Base-by-base conservation (phyloP, 2,888 invertebrate genomes). In the Drosophila mayaguana region DNA sequence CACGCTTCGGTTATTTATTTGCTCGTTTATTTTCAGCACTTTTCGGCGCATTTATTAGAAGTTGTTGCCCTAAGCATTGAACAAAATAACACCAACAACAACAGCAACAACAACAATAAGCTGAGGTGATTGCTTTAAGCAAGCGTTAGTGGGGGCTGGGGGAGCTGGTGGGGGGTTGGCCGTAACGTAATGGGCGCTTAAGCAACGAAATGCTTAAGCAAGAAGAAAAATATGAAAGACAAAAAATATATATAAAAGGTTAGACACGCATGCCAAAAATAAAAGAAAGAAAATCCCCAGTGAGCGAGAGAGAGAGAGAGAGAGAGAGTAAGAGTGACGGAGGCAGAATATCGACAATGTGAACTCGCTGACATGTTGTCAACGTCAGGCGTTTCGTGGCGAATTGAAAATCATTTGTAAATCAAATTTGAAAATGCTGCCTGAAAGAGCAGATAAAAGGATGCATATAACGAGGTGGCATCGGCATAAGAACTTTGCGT, bases 1-100 rank as follows among this genome's bases (percentile, higher is more conserved):
- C 62, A 53, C 48, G 54, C 63, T 32, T 61, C 43, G 68, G 78
- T 86, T 86, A 83, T 83, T 86, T 83, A 86, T 83, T 86, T 86
- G 83, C 83, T 86, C 84, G 82, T 87, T 87, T 87, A 87, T 83
- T 81, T 81, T 74, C 81, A 81, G 81, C 83, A 84, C 77, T 79
- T 87, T 78, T 75, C 78, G 83, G 62, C 68, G 83, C 83, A 85
- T 82, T 81, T 81, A 81, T 81, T 85, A 84, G 82, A 76, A 84
- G 72, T 72, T 79, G 75, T 75, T 78, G 72, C 72, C 77, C 42
- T 55, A 54, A 79, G 82, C 85, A 63, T 72, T 59, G 54, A 70
- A 62, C 64, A 62, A 54, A 55, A 46, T 16, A 22, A 28, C 53
- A 65, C 25, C 43, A 50, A 32, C 43, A 50, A 32, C n/a, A n/a